Evolutionary conservation across 2,888 invertebrate genomes (phyloP).

Genomic region (Eurytoma adleriae): DNA sequence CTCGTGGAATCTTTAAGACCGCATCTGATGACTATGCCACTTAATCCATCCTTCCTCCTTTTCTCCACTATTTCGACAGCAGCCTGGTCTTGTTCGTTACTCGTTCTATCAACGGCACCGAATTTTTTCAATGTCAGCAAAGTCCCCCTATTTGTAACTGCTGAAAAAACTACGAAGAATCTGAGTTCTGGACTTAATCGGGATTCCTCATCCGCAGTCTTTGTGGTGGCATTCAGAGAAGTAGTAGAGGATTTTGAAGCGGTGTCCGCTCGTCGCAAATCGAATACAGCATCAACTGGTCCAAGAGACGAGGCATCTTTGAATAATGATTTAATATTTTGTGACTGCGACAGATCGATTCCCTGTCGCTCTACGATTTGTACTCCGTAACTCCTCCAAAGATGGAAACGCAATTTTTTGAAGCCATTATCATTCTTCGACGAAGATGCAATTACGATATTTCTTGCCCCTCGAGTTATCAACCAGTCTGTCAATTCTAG

Average conservation of each 20-base stretch:
- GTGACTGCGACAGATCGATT: conserved; percentile 43
- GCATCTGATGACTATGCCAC: conserved; percentile 52
- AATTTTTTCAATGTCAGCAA: conserved; percentile 4
- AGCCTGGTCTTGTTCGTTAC: conserved; percentile 39
- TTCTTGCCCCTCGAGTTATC: conserved; percentile 55
- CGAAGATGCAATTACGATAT: conserved; percentile 54
- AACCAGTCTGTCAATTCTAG: conserved; percentile 59
- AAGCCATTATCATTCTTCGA: conserved; percentile 37
- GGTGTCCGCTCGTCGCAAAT: conserved; percentile 47
- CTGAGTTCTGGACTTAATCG: conserved; percentile 43
- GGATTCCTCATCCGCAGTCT: conserved; percentile 54
- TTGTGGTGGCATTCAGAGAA: conserved; percentile 34
- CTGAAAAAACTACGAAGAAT: conserved; percentile 54
- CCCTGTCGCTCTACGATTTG: conserved; percentile 43
- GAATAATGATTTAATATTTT: conserved; percentile 52
- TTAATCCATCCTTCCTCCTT: conserved; percentile 46
- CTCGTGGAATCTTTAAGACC: conserved; percentile 14
- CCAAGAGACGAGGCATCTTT: conserved; percentile 52
- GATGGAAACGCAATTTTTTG: conserved; percentile 38
- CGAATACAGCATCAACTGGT: conserved; percentile 56
- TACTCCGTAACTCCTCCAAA: conserved; percentile 56
- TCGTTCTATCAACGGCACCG: not conserved
- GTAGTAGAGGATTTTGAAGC: not conserved
- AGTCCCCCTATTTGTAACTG: conserved; percentile 13
- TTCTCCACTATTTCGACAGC: conserved; percentile 45